Conservation (phyloP, 2,888 invertebrate genomes). For the Oxystoma pomonae region DNA sequence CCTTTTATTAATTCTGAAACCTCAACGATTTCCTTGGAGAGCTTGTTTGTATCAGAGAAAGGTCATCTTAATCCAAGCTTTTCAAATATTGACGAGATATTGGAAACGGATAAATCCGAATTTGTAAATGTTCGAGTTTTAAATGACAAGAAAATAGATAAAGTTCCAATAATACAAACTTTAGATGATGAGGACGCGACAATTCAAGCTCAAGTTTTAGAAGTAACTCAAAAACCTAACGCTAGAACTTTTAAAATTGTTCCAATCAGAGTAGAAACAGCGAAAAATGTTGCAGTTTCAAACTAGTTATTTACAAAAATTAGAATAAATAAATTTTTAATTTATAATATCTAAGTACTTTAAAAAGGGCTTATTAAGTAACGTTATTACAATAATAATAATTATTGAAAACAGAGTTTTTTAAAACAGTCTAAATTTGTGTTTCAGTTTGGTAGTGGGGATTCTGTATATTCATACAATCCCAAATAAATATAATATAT, state of each 20-base stretch:
- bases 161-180: constrained; percentile 35
- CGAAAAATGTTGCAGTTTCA: constrained; percentile 27
- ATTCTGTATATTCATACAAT: too few species aligned
- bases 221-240: constrained; percentile 39
- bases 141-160: constrained; percentile 31
- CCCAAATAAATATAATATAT: too few species aligned
- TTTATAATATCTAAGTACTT: too few species aligned
- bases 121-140: constrained; percentile 43
- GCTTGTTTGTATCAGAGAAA: constrained; percentile 57
- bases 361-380: too few species aligned
- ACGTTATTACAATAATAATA: too few species aligned
- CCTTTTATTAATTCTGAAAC: constrained; percentile 50
- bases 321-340: too few species aligned
- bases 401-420: too few species aligned
- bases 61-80: constrained; percentile 21
- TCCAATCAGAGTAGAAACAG: constrained; percentile 41
- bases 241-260: constrained; percentile 43
- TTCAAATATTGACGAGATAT: constrained; percentile 38
- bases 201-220: constrained; percentile 43
- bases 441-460: too few species aligned
- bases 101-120: constrained; percentile 43
- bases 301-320: too few species aligned
- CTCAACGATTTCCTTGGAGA: constrained; percentile 65
- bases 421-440: too few species aligned
- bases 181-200: constrained; percentile 38